phyloP scores from a whole-genome alignment of 2,888 invertebrate genomes.

The Metalampra italica region DNA sequence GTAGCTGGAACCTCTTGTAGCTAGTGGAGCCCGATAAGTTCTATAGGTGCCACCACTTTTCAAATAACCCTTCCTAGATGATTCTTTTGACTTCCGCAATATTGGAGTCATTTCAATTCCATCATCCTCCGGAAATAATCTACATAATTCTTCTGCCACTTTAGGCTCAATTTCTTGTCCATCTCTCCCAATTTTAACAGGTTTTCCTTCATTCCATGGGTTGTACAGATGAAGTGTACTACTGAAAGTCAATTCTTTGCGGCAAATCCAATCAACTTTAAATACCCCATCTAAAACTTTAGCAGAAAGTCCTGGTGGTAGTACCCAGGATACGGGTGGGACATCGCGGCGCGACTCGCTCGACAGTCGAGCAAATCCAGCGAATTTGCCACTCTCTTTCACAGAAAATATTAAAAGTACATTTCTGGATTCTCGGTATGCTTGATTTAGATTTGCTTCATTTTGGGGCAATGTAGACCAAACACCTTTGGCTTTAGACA shows the following conservation, averaged over 20 bases:
- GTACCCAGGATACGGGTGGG: constrained; percentile 93
- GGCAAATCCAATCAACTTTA: constrained; percentile 97
- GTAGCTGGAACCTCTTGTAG: constrained; percentile 62
- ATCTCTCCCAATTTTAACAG: constrained; percentile 99
- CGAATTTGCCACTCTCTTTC: constrained; percentile 97
- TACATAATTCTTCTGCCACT: constrained; percentile 95
- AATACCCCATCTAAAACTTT: constrained; percentile 97
- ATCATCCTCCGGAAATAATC: constrained; percentile 95
- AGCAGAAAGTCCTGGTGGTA: constrained; percentile 95
- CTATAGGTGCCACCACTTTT: constrained; percentile 74
- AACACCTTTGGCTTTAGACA: constrained; percentile 96
- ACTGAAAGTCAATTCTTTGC: constrained; percentile 95
- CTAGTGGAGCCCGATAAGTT: constrained; percentile 68
- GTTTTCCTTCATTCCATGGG: constrained; percentile 99
- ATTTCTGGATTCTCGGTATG: constrained; percentile 94
- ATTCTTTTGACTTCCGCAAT: constrained; percentile 90
- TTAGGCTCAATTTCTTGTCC: constrained; percentile 98
- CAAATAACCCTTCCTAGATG: constrained; percentile 81
- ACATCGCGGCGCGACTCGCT: constrained; percentile 94
- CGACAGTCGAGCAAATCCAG: constrained; percentile 94
- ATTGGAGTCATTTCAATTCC: constrained; percentile 93
- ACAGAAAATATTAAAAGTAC: constrained; percentile 97
- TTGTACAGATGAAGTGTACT: constrained; percentile 96
- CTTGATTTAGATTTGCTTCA: constrained; percentile 96
- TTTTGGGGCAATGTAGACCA: constrained; percentile 99